Evolutionary conservation across 2,888 invertebrate genomes (phyloP), one percentile per base, ranked within the genome.

Genomic region (Rhodophaea formosa): DNA sequence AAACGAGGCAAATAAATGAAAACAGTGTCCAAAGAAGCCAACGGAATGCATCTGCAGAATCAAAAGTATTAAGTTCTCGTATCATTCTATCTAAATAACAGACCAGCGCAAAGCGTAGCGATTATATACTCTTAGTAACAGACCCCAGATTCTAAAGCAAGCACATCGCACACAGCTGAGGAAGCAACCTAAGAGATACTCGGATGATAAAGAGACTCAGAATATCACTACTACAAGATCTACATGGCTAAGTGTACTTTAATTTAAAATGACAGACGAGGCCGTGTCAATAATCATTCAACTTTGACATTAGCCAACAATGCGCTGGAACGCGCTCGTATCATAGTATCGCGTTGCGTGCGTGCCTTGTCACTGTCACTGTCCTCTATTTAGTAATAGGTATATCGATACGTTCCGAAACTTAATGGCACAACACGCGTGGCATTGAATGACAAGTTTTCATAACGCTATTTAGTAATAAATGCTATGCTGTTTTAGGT

Each of bases 221-320:
- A 12, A 6, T n/a, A 39, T 39, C 39, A 39, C 39, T 39, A 39
- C 39, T 39, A 39, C 39, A 39, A 23, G 23, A 39, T 39, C 12
- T 39, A n/a, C 29, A 23, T 8, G 15, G 32, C 35, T 51, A 45
- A 45, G 51, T 52, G 23, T 51, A 61, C 42, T 39, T 42, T 53
- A 58, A 56, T 44, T 58, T 59, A 59, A 60, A 53, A 57, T 49
- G 66, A 67, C 67, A 67, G 62, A 62, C 61, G 61, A 68, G 71
- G 68, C 68, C 74, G 71, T 39, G 51, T 51, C 51, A 15, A 43
- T 61, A 66, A 62, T 60, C 63, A 61, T 68, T 78, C 76, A 80
- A 77, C 79, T 80, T 70, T 77, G 77, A 75, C 80, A 77, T 80
- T 81, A 69, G 63, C 67, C 43, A 63, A 68, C 68, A 63, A 65